Percentiles rank a stretch among this genome's conserved stretches.
phyloP scores from a whole-genome alignment of 2,797 vertebrate species.

The Semotilus atromaculatus region DNA sequence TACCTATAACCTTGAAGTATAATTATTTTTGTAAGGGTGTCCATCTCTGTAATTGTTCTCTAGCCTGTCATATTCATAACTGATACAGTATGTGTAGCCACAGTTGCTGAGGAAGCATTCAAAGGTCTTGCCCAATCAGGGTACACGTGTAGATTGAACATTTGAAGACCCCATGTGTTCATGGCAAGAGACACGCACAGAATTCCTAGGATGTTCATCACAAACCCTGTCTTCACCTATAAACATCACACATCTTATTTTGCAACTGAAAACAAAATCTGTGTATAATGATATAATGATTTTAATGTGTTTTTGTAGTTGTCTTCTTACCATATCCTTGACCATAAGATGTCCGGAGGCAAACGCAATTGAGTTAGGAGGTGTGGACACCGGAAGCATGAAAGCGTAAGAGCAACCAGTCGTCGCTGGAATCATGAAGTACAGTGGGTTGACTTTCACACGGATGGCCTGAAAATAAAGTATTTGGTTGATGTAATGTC shows the following conservation, averaged over 20 bases:
- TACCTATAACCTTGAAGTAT: neutral
- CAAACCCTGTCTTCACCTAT: slow-evolving; percentile 91
- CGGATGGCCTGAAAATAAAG: slow-evolving; percentile 83
- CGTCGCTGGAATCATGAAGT: slow-evolving; percentile 95
- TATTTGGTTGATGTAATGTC: neutral
- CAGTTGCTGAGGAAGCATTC: slow-evolving; percentile 73
- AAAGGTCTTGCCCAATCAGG: slow-evolving; percentile 87
- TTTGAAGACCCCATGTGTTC: slow-evolving; percentile 92
- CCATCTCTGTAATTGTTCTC: neutral
- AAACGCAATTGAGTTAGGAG: slow-evolving; percentile 97
- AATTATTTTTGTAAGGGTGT: neutral
- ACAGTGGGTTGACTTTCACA: slow-evolving; percentile 89
- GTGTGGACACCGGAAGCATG: slow-evolving; percentile 96
- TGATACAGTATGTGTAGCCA: slow-evolving; percentile 14
- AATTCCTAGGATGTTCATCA: slow-evolving; percentile 95
- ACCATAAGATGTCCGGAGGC: slow-evolving; percentile 94
- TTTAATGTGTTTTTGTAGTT: neutral
- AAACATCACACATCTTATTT: slow-evolving; percentile 19
- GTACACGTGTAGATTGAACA: slow-evolving; percentile 87
- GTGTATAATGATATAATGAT: neutral
- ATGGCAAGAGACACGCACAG: slow-evolving; percentile 89
- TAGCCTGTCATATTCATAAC: slow-evolving; percentile 51
- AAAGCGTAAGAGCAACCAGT: slow-evolving; percentile 93
- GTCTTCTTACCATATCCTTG: slow-evolving; percentile 92
- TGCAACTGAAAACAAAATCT: neutral